Evolutionary conservation across 2,113 vertebrate species (phyloP), one percentile per base, ranked within the genome.

Genomic region (Odocoileus virginianus): DNA sequence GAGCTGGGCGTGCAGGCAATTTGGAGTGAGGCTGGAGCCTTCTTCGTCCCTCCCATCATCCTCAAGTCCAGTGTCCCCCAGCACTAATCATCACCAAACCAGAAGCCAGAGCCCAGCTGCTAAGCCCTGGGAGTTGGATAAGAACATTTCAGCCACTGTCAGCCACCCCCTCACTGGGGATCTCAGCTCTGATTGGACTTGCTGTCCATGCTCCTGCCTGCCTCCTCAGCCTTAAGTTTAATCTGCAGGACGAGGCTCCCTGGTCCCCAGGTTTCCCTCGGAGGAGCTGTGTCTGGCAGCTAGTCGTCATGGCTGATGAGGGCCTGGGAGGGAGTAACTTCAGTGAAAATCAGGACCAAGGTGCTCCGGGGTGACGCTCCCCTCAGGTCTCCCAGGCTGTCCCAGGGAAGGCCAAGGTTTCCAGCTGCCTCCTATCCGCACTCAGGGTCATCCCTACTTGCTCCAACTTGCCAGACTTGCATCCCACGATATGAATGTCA

Each of bases 21-120:
- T 50, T 47, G 15, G 33, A 7, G 3, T 47, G 74, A 58, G 4
- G 19, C 4, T 52, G 13, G 54, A 83, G 30, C 52, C 45, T 54
- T 28, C 12, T 16, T 45, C 0, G 1, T 1, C 23, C 2, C 28
- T 12, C 58, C 23, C 11, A 1, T 10, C 7, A 23, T 2, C 6
- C 19, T 40, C 9, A 43, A 30, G 50, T 64, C 61, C 14, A 4
- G 74, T 2, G 21, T 8, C 45, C n/a, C 30, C 45, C 61, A 54
- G 6, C 33, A 61, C 76, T 40, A 47, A 23, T 64, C 15, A 2
- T 17, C 17, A 5, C 19, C 57, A 67, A 57, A 57, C 25, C 55
- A 27, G 33, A 50, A 76, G 40, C 25, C 61, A 40, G 36, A 58
- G 81, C 36, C 27, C 10, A 7, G 9, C 16, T 43, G 2, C 47